Base-by-base conservation (phyloP, 2,888 invertebrate genomes). In the Helicoverpa assulta region DNA sequence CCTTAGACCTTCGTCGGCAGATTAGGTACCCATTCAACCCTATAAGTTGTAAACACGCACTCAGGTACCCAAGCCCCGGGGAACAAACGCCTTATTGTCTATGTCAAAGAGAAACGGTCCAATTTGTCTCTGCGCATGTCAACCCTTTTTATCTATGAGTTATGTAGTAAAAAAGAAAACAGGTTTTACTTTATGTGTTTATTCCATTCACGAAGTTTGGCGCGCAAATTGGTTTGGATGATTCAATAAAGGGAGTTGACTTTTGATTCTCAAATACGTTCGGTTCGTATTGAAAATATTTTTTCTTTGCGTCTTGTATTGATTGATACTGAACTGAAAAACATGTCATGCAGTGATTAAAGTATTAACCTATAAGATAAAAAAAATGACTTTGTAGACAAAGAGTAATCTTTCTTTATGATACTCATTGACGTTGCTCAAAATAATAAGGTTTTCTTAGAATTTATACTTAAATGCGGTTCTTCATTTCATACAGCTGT, bases 101-200 rank as follows among this genome's bases (percentile, higher is more conserved):
- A 88, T 86, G 90, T 89, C 86, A 80, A 37, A 81, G 84, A 86
- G 81, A 87, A 90, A 86, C 84, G 86, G 59, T 77, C 86, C 91
- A 91, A 93, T 92, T 93, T 92, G 90, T 89, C 89, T 85, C 87
- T 86, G 80, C 81, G 84, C 76, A 85, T 90, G 89, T 87, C 85
- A 88, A 78, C 80, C 80, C 89, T 88, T 89, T 90, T 90, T 91
- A 88, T 91, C 89, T 87, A 62, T 79, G 80, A 83, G 83, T 86
- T 85, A 90, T 87, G 89, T 70, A 59, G 67, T 70, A 56, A 59
- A 80, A 64, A 56, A 77, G 60, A 51, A 63, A 80, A 51, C 40
- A 29, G 56, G 21, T 61, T 75, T 43, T 50, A 40, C 26, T 78
- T 29, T 64, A 61, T 29, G 21, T 19, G 58, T 72, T 65, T 79